phyloP scores from a whole-genome alignment of 2,113 vertebrate species.

The Bucco capensis region DNA sequence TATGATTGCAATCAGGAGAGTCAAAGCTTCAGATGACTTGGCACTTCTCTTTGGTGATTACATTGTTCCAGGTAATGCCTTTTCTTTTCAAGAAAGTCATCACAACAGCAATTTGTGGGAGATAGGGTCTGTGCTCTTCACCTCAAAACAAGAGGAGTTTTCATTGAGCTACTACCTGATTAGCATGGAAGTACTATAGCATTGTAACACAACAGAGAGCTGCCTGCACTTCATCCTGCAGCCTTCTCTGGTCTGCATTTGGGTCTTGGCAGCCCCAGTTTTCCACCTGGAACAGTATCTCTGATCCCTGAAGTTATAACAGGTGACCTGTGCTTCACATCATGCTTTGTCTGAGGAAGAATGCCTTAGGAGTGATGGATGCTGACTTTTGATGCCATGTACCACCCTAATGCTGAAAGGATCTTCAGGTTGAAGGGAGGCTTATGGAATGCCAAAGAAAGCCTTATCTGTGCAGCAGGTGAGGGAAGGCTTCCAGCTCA shows the following conservation, averaged over 20 bases:
- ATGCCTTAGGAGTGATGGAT: not conserved
- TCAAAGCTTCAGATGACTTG: constrained; percentile 13
- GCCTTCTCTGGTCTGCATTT: not conserved
- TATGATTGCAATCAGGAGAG: constrained; percentile 36
- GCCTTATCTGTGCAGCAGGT: not conserved
- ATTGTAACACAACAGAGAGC: not conserved
- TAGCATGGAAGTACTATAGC: not conserved
- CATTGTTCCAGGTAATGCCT: constrained; percentile 2
- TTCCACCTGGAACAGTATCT: not conserved
- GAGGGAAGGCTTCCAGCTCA: not conserved
- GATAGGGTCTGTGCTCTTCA: not conserved
- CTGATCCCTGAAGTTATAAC: not conserved
- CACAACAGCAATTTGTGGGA: not conserved
- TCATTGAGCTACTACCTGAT: not conserved
- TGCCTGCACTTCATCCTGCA: not conserved
- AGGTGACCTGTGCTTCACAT: not conserved
- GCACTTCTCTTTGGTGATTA: constrained; percentile 1
- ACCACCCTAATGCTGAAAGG: not conserved
- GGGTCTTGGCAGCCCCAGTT: not conserved
- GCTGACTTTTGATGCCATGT: not conserved
- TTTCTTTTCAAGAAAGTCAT: constrained; percentile 5
- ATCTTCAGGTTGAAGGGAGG: not conserved
- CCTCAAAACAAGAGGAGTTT: not conserved
- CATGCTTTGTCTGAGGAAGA: not conserved
- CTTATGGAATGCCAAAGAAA: not conserved